Evolutionary conservation across 2,113 vertebrate species (phyloP).

Genomic region (Ascaphus truei): DNA sequence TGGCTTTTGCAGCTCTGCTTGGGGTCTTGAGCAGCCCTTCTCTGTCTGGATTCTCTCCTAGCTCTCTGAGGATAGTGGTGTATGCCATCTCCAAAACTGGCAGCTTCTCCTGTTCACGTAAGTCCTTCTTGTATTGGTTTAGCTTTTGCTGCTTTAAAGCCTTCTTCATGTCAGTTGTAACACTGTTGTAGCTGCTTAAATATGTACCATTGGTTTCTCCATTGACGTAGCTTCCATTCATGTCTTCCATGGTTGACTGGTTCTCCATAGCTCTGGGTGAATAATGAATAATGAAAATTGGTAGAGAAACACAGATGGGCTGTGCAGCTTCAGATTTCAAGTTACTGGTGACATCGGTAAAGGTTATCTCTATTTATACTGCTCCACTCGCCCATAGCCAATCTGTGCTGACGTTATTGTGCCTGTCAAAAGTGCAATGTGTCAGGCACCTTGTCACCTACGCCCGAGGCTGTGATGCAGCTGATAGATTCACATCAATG

Average conservation of each 20-base stretch:
- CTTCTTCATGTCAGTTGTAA: slow-evolving; percentile 49
- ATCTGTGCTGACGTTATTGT: background rate
- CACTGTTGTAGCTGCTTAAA: slow-evolving; percentile 44
- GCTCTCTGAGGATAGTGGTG: slow-evolving; percentile 61
- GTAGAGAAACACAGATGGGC: background rate
- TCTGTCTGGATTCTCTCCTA: slow-evolving; percentile 68
- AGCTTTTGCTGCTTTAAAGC: slow-evolving; percentile 38
- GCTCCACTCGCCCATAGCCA: background rate
- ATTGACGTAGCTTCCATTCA: slow-evolving; percentile 48
- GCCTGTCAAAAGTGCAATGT: background rate
- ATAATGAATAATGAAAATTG: background rate
- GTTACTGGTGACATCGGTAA: background rate
- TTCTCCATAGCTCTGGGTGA: slow-evolving; percentile 36
- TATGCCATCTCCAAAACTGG: slow-evolving; percentile 62
- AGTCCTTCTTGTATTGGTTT: slow-evolving; percentile 53
- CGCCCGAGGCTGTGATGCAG: slow-evolving; percentile 11
- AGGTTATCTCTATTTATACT: slow-evolving; percentile 32
- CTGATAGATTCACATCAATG: slow-evolving; percentile 10
- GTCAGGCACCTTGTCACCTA: background rate
- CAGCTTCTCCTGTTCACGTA: slow-evolving; percentile 45
- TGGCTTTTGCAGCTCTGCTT: slow-evolving; percentile 69
- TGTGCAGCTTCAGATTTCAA: background rate
- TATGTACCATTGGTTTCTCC: slow-evolving; percentile 40
- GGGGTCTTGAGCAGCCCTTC: slow-evolving; percentile 71
- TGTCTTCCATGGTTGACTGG: slow-evolving; percentile 40